Base-by-base conservation (phyloP, 1,140 invertebrate species). In the Helicoverpa armigera region DNA sequence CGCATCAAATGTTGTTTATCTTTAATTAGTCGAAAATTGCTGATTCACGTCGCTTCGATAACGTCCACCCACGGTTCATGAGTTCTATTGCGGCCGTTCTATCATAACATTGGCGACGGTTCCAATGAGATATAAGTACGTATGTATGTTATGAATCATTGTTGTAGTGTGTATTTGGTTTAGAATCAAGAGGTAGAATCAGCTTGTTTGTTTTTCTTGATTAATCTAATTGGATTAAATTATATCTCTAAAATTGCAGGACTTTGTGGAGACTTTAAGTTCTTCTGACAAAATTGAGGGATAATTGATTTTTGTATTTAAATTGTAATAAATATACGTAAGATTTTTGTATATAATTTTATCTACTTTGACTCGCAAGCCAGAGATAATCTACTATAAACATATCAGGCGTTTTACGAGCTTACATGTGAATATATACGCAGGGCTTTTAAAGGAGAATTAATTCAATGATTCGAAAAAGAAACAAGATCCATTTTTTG, bases 21-120 rank as follows among this genome's bases (percentile, higher is more conserved):
- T 91, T 92, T 88, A 88, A 91, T 91, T 90, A 88, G 86, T 86
- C 86, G 48, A 51, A 83, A 88, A 89, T 89, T 82, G 90, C 90
- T 89, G 86, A 92, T 86, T 91, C 90, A 92, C 83, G 74, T 63
- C 81, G 70, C 81, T 74, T 79, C 78, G 87, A 89, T 88, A 84
- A 78, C 86, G 84, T 88, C 87, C 87, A 87, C 89, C 83, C 79
- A 88, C 84, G 13, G 18, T n/a, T 23, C 13, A 54, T 61, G 16
- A 31, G 43, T 51, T 18, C 31, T 35, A 35, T 63, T 75, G 29
- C 77, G 13, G 29, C 16, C 29, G 16, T 18, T 61, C 53, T 75
- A 75, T 75, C 73, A 75, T 61, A 75, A 75, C 35, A 75, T 51
- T 75, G 35, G 73, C 61, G 56, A 60, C 43, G 56, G 14, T 16